Evolutionary conservation across 2,888 invertebrate species (phyloP).

Genomic region (Lithophane ornitopus): DNA sequence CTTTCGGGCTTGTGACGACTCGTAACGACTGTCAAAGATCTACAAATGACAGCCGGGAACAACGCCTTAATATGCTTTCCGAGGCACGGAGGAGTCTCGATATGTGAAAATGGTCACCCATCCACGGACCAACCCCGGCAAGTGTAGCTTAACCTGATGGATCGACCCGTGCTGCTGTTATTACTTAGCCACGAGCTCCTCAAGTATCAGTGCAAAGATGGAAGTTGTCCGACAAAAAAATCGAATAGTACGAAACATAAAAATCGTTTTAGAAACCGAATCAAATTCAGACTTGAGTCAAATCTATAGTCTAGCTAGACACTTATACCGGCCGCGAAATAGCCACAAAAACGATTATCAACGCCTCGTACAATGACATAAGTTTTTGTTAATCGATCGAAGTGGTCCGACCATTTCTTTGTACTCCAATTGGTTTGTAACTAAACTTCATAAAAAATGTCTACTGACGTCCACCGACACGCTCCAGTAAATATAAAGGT

Average conservation of each 20-base stretch:
- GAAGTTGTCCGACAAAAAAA: neutral
- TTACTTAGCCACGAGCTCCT: no score
- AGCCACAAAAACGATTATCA: slow-evolving; percentile 58
- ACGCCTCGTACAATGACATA: slow-evolving; percentile 62
- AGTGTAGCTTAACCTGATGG: no score
- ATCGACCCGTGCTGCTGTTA: no score
- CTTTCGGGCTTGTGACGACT: no score
- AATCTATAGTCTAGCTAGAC: slow-evolving; percentile 29
- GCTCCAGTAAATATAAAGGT: slow-evolving; percentile 64
- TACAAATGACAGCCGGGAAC: no score
- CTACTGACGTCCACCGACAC: slow-evolving; percentile 44
- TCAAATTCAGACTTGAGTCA: slow-evolving; percentile 33
- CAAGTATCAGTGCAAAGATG: slow-evolving; percentile 6
- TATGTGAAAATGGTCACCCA: no score
- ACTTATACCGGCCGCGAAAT: slow-evolving; percentile 49
- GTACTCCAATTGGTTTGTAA: slow-evolving; percentile 63
- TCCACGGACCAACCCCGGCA: no score
- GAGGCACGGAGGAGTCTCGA: no score
- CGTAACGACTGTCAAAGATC: no score
- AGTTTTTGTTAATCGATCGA: slow-evolving; percentile 68
- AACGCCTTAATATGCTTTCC: no score
- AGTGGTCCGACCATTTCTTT: slow-evolving; percentile 61
- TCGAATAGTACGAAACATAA: neutral
- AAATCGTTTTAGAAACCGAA: slow-evolving; percentile 26
- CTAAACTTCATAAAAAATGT: slow-evolving; percentile 63